Percentiles rank a stretch among this genome's conserved stretches.
phyloP scores from a whole-genome alignment of 2,888 invertebrate genomes.

The Ectobius pallidus region DNA sequence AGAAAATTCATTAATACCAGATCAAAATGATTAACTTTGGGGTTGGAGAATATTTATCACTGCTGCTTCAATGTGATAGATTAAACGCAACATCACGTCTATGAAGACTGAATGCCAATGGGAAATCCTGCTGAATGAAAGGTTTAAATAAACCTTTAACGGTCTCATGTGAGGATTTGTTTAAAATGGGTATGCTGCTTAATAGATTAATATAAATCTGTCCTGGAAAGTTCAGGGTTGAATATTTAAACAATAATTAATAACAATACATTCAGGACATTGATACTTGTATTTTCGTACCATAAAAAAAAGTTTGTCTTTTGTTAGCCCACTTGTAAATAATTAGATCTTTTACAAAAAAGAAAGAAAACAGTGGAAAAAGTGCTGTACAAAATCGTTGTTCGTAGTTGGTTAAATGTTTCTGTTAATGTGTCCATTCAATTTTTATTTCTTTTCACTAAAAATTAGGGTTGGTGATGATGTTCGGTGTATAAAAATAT shows the following conservation, averaged over 20 bases:
- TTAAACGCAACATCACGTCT: slow-evolving; percentile 12
- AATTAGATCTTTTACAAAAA: slow-evolving; percentile 18
- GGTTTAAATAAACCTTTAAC: neutral
- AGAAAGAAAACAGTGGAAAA: neutral
- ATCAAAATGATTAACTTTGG: too few species aligned
- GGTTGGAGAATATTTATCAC: neutral
- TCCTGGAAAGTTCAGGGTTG: slow-evolving; percentile 38
- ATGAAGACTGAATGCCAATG: slow-evolving; percentile 18
- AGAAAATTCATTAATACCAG: too few species aligned
- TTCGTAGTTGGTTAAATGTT: slow-evolving; percentile 26
- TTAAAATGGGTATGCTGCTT: slow-evolving; percentile 9
- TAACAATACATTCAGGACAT: slow-evolving; percentile 34
- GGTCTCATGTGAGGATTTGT: neutral
- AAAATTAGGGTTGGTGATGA: slow-evolving; percentile 28
- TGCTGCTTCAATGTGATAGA: slow-evolving; percentile 33
- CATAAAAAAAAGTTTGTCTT: slow-evolving; percentile 27
- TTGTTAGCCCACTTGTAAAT: slow-evolving; percentile 32
- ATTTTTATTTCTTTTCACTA: slow-evolving; percentile 17
- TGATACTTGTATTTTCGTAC: slow-evolving; percentile 35
- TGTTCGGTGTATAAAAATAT: slow-evolving; percentile 34
- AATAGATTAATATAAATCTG: slow-evolving; percentile 32
- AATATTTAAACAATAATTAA: slow-evolving; percentile 34
- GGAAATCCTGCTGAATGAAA: too few species aligned
- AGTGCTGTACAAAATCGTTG: slow-evolving; percentile 26
- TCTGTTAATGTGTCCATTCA: neutral